Conservation (phyloP, 2,888 invertebrate genomes). For the Lordiphosa andalusiaca region DNA sequence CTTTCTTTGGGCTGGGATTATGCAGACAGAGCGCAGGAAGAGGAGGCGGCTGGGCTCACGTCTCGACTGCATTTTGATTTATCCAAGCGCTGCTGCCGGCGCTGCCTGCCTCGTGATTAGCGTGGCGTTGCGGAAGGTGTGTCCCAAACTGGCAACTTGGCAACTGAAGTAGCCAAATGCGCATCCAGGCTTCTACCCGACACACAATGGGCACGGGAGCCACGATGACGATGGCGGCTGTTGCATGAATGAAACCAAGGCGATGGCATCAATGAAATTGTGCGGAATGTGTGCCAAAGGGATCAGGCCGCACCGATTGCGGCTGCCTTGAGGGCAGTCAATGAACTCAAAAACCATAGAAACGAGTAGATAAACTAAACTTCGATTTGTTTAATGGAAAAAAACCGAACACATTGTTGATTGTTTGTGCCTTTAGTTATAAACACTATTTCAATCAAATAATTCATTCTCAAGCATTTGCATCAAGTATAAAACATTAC, state of each 20-base stretch:
- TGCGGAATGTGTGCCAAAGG: constrained; percentile 55
- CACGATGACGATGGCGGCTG: constrained; percentile 23
- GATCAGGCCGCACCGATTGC: constrained; percentile 40
- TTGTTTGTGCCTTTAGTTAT: too few species aligned
- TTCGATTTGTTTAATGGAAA: too few species aligned
- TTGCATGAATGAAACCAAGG: constrained; percentile 54
- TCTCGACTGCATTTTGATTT: constrained; percentile 70
- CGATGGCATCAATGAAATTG: constrained; percentile 72
- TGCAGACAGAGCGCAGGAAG: constrained; percentile 45
- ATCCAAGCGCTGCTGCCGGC: constrained; percentile 63
- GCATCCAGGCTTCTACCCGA: constrained; percentile 31
- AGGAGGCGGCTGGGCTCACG: constrained; percentile 43
- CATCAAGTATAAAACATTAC: too few species aligned
- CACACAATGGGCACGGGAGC: constrained; percentile 39
- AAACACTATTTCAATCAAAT: too few species aligned
- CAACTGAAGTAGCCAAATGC: constrained; percentile 75
- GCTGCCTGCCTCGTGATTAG: constrained; percentile 60
- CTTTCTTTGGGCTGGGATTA: constrained; percentile 68
- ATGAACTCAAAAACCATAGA: too few species aligned
- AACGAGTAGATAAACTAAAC: too few species aligned
- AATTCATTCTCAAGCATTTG: too few species aligned
- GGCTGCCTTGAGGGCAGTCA: too few species aligned
- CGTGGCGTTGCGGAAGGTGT: constrained; percentile 74
- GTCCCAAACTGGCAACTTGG: constrained; percentile 75
- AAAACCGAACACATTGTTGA: too few species aligned